Percentiles rank a stretch among this genome's conserved stretches.
phyloP scores from a whole-genome alignment of 2,888 invertebrate genomes.

The Drosophila silvestris region DNA sequence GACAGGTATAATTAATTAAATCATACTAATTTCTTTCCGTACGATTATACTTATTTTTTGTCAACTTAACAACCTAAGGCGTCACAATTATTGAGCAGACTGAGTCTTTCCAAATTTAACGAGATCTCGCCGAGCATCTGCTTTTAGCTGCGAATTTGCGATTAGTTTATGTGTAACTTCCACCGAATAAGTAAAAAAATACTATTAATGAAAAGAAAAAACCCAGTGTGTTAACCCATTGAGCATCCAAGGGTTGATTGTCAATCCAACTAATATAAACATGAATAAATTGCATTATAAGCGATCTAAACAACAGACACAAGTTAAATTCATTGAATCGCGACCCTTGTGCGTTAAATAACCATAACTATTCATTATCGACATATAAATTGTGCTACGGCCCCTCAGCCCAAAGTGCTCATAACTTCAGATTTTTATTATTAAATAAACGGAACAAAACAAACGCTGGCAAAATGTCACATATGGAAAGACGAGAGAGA shows the following conservation, averaged over 20 bases:
- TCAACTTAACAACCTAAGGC: not conserved
- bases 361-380: slow-evolving; percentile 82
- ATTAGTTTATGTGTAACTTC: not conserved
- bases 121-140: not conserved
- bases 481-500: slow-evolving; percentile 15
- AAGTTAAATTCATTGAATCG: slow-evolving; percentile 47
- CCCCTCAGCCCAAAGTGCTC: slow-evolving; percentile 55
- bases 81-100: not conserved
- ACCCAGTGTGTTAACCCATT: slow-evolving; percentile 51
- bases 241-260: slow-evolving; percentile 36
- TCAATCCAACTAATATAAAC: slow-evolving; percentile 61
- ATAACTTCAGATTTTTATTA: slow-evolving; percentile 82
- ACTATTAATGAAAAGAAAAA: slow-evolving; percentile 5
- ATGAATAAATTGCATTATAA: slow-evolving; percentile 79
- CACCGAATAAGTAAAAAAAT: slow-evolving; percentile 12
- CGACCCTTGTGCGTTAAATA: slow-evolving; percentile 63
- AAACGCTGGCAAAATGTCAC: slow-evolving; percentile 62
- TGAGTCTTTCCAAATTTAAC: not conserved
- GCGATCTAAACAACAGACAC: slow-evolving; percentile 70
- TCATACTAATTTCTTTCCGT: not conserved
- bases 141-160: not conserved
- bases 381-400: slow-evolving; percentile 64
- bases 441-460: slow-evolving; percentile 72
- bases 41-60: not conserved
- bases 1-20: not conserved